A percentile compares a stretch with the other conserved stretches of the same genome.
These are phyloP conservation scores for Zelostemma sp. DNA, from an alignment of 1,140 invertebrate genomes.

Conservation along the genomic window DNA sequence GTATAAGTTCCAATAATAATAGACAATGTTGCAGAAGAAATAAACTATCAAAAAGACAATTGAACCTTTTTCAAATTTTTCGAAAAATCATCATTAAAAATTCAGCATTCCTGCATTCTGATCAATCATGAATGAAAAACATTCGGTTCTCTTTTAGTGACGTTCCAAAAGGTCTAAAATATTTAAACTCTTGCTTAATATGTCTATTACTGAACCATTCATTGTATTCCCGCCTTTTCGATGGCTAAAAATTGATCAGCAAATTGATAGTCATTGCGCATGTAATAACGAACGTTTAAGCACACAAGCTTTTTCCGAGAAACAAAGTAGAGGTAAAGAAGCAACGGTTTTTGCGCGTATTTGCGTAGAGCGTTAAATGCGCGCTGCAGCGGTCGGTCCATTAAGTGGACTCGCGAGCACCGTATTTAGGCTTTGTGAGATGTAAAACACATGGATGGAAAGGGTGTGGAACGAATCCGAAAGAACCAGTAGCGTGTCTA, in stretches of 20 bases:
- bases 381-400: slow-evolving; percentile 19
- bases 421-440: slow-evolving; percentile 23
- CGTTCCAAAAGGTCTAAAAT: too few species aligned
- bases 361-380: slow-evolving; percentile 19
- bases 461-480: slow-evolving; percentile 49
- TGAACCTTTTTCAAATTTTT: too few species aligned
- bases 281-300: neutral
- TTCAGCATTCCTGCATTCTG: too few species aligned
- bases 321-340: neutral
- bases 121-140: too few species aligned
- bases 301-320: neutral
- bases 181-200: too few species aligned
- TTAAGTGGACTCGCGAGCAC: slow-evolving; percentile 29
- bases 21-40: too few species aligned
- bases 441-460: slow-evolving; percentile 11
- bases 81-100: too few species aligned
- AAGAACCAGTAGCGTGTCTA: slow-evolving; percentile 50
- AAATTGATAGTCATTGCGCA: slow-evolving; percentile 1
- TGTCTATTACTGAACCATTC: too few species aligned
- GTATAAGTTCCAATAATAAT: too few species aligned
- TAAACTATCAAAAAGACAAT: too few species aligned
- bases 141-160: too few species aligned
- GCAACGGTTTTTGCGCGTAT: slow-evolving; percentile 7
- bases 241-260: neutral
- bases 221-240: too few species aligned